These are phyloP conservation scores for Upupa epops DNA, from an alignment of 2,113 vertebrate species.

Conservation along the genomic window DNA sequence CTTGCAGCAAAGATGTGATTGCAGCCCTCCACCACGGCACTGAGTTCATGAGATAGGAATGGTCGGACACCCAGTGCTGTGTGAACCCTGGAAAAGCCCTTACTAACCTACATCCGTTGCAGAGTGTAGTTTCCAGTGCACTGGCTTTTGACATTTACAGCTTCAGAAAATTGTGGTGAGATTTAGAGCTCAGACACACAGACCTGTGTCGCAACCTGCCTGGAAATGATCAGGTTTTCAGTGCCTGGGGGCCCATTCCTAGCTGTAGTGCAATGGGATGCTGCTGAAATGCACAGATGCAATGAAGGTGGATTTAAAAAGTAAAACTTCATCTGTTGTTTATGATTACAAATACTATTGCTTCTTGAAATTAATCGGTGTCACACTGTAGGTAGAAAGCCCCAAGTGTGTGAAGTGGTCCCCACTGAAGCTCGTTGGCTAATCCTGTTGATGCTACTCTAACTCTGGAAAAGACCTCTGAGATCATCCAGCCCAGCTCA, in stretches of 20 bases:
- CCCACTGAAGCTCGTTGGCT: neutral
- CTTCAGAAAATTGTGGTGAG: neutral
- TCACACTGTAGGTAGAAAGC: neutral
- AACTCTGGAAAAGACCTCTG: too few relatives aligned
- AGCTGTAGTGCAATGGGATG: neutral
- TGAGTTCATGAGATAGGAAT: neutral
- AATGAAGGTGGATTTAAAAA: neutral
- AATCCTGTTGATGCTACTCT: neutral
- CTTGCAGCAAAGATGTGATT: constrained; percentile 40
- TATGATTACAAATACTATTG: neutral
- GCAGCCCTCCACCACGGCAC: neutral
- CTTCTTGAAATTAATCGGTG: neutral
- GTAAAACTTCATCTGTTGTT: neutral
- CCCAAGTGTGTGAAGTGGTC: neutral
- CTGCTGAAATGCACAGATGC: neutral
- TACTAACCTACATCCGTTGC: neutral
- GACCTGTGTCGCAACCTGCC: neutral
- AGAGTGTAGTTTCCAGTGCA: neutral
- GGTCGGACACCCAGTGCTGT: neutral
- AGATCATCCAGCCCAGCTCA: too few relatives aligned
- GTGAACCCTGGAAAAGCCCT: neutral
- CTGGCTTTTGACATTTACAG: neutral
- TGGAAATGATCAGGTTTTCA: neutral
- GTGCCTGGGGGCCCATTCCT: neutral
- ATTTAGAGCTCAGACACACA: neutral